Evolutionary conservation across 2,113 vertebrate species (phyloP), one percentile per base, ranked within the genome.

Genomic region (Mormyrus iriodes): DNA sequence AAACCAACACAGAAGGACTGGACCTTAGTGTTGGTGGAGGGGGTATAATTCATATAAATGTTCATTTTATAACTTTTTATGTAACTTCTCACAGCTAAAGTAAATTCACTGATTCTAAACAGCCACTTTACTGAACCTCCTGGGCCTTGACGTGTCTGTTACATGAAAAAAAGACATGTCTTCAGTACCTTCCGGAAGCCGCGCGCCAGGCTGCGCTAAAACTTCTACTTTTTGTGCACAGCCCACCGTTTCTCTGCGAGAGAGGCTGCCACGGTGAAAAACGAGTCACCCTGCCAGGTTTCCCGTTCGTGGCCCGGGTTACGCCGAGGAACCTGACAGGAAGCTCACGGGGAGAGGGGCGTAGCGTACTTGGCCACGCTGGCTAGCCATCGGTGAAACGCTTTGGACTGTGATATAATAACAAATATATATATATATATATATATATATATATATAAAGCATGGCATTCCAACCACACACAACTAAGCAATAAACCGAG

Each of bases 401-500:
- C 86, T 58, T 52, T 58, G 52, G 27, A 87, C 35, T 87, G 52
- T 42, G 86, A 87, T 58, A 53, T 35, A 35, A 53, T 82, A 9
- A 53, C 27, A 24, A 52, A 5, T 35, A 65, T 7, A 65, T 61
- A 44, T n/a, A 58, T 44, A 58, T 65, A 39, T 58, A 24, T n/a
- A 58, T n/a, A n/a, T 21, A 82, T 61, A 61, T 42, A 58, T 44
- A 58, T 61, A 42, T n/a, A 61, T 65, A 65, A n/a, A 48, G 39
- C 39, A 39, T 0, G 42, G 35, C 31, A 48, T 55, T 83, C 53
- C 39, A 53, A 31, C 49, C 4, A 3, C 31, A 48, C 24, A 61
- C 19, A 48, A 84, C 82, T 84, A n/a, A 24, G 39, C 48, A 35
- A 88, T 88, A 88, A 82, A 89, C 51, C 19, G 79, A 89, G 88